Conservation (phyloP, 2,888 invertebrate genomes). For the Aspidiotus rigidus region DNA sequence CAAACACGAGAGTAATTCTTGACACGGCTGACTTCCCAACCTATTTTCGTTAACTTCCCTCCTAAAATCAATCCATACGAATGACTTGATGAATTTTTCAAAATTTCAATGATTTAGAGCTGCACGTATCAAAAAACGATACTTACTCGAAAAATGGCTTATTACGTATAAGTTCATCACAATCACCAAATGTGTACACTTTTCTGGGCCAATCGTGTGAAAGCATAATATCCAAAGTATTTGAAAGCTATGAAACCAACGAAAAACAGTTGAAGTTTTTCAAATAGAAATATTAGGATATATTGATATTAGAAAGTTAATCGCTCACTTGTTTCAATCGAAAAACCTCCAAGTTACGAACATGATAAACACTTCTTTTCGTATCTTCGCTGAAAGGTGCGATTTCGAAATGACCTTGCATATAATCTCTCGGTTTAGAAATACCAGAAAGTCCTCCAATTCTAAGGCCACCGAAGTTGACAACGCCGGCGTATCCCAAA, state of each 20-base stretch:
- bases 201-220: slow-evolving; percentile 97
- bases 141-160: slow-evolving; percentile 74
- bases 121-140: slow-evolving; percentile 21
- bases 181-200: slow-evolving; percentile 76
- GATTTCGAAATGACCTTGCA: slow-evolving; percentile 76
- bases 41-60: slow-evolving; percentile 70
- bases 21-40: slow-evolving; percentile 80
- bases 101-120: not conserved
- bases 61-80: slow-evolving; percentile 43
- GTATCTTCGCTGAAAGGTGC: slow-evolving; percentile 73
- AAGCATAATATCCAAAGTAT: slow-evolving; percentile 73
- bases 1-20: slow-evolving; percentile 67
- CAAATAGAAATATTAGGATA: not conserved
- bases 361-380: slow-evolving; percentile 82
- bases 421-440: slow-evolving; percentile 73
- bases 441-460: slow-evolving; percentile 90
- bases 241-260: slow-evolving; percentile 42
- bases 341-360: slow-evolving; percentile 79
- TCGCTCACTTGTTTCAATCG: slow-evolving; percentile 65
- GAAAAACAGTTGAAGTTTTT: slow-evolving; percentile 8
- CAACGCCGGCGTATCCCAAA: slow-evolving; percentile 79
- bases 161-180: slow-evolving; percentile 55
- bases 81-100: not conserved
- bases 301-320: not conserved
- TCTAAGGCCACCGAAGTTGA: slow-evolving; percentile 72